phyloP scores from a whole-genome alignment of 2,888 invertebrate species.

The Clitarchus hookeri region DNA sequence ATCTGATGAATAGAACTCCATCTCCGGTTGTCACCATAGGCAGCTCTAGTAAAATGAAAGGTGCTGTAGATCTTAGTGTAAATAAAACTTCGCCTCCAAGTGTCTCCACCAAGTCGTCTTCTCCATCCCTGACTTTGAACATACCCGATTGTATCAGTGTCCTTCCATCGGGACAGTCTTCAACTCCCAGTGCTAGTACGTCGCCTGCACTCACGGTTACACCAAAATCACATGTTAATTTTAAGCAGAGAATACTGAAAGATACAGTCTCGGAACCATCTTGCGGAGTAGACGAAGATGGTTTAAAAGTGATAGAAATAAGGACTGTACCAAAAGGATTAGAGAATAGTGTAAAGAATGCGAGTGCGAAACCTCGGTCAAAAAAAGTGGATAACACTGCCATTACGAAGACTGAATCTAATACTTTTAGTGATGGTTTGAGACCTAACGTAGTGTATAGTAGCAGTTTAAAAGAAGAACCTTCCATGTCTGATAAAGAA shows the following conservation, averaged over 20 bases:
- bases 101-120: conserved; percentile 49
- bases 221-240: conserved; percentile 28
- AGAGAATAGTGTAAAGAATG: not conserved
- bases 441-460: not conserved
- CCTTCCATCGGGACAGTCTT: conserved; percentile 29
- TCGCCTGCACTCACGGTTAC: conserved; percentile 21
- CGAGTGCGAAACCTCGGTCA: conserved; percentile 16
- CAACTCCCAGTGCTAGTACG: conserved; percentile 21
- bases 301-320: conserved; percentile 38
- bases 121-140: conserved; percentile 33
- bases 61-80: conserved; percentile 24
- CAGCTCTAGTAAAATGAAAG: conserved; percentile 21
- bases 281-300: conserved; percentile 37
- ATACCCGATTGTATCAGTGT: conserved; percentile 42
- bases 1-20: not conserved
- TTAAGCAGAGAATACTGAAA: conserved; percentile 49
- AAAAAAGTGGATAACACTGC: conserved; percentile 20
- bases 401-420: conserved; percentile 28
- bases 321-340: not conserved
- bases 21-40: not conserved
- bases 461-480: conserved; percentile 39
- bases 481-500: conserved; percentile 30
- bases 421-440: conserved; percentile 39
- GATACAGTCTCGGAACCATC: conserved; percentile 46
- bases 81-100: conserved; percentile 50